Evolutionary conservation across 1,140 invertebrate species (phyloP).

Genomic region (Teleopsis dalmanni): DNA sequence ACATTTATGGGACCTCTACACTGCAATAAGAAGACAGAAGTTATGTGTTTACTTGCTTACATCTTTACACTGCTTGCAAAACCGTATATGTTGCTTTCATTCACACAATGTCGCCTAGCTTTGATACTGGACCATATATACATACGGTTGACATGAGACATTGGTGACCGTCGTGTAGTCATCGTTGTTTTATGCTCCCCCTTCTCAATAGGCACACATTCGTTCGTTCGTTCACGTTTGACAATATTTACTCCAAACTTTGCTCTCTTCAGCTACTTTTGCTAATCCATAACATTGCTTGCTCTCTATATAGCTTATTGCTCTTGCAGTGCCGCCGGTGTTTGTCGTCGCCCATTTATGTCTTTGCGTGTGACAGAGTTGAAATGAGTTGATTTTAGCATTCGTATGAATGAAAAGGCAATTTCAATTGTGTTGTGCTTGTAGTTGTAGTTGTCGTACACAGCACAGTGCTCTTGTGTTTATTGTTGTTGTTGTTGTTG

Average conservation of each 20-base stretch:
- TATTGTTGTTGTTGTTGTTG: conserved; percentile 1
- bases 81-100: neutral
- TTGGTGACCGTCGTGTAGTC: conserved; percentile 7
- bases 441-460: conserved; percentile 4
- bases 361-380: conserved; percentile 6
- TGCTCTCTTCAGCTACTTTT: too few species aligned
- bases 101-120: conserved; percentile 8
- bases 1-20: too few species aligned
- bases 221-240: too few species aligned
- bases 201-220: too few species aligned
- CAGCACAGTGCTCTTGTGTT: neutral
- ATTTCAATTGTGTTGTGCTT: neutral
- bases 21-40: too few species aligned
- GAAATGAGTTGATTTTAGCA: conserved; percentile 7
- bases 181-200: too few species aligned
- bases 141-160: conserved; percentile 11
- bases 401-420: conserved; percentile 8
- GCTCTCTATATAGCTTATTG: neutral
- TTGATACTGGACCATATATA: conserved; percentile 9
- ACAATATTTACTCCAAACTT: neutral
- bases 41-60: too few species aligned
- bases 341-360: conserved; percentile 1
- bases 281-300: neutral
- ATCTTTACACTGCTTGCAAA: neutral
- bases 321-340: neutral